Base-by-base conservation (phyloP, 35 echinoderm and acorn worm genomes). In the Apostichopus japonicus region DNA sequence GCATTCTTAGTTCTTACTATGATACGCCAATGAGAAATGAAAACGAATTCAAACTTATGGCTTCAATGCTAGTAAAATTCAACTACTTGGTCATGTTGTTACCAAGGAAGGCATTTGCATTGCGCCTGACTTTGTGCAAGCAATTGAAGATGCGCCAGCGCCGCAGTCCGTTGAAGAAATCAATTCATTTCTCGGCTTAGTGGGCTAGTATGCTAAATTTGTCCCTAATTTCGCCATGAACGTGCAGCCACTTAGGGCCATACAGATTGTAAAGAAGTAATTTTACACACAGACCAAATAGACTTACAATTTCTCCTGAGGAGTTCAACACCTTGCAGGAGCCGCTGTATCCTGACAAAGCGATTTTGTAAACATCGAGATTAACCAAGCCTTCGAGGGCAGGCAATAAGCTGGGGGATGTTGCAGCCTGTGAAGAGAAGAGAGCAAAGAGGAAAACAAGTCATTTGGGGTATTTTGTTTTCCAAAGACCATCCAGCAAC, bases 21-120 rank as follows among this genome's bases (percentile, higher is more conserved):
- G 16, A 44, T 96, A 22, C 92, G 91, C 21, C 19, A 90, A 7
- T 22, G 56, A 54, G 90, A 76, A 6, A 72, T 96, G 84, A 89
- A 44, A 23, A 79, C 92, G 11, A 96, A 96, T 86, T 6, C 7
- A 13, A 96, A 96, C 91, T 55, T 96, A 93, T 72, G 23, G 92
- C 62, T 92, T 94, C 61, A 67, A 86, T 23, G 23, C 92, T 24
- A 6, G 63, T 55, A 52, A 87, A 73, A 33, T 96, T 76, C 14
- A 27, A 54, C 87, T 92, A 52, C 59, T 96, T 1, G 95, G 95
- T 65, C 82, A 96, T 62, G 72, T 24, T 6, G 24, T 96, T 14
- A 61, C 77, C 53, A 58, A 52, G 15, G 19, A 86, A 5, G 95
- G 95, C 25, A 19, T 96, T 56, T 14, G 72, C 15, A 92, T 89